Evolutionary conservation across 2,888 invertebrate genomes (phyloP).

Genomic region (Aspidiotus destructor): DNA sequence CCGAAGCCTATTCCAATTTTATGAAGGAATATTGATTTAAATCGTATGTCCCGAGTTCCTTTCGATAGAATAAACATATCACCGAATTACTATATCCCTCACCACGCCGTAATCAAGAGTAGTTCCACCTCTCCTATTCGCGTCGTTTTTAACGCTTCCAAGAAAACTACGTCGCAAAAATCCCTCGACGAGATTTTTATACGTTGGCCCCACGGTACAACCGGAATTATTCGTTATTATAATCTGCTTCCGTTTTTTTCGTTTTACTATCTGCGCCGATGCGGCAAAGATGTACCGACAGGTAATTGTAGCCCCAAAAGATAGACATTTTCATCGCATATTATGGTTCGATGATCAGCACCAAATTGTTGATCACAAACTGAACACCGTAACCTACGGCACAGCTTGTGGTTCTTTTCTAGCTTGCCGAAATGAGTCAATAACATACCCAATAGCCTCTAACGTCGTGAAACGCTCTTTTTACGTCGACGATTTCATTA

Average conservation of each 20-base stretch:
- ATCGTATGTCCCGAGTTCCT: constrained; percentile 36
- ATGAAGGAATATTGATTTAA: constrained; percentile 36
- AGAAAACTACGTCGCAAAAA: constrained; percentile 35
- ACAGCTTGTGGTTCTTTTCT: no score
- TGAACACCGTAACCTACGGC: no score
- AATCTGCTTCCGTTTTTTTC: constrained; percentile 38
- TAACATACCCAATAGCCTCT: no score
- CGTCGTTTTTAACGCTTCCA: constrained; percentile 37
- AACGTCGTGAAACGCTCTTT: no score
- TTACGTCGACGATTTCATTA: no score
- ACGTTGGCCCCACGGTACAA: constrained; percentile 40
- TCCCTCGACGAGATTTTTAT: constrained; percentile 40
- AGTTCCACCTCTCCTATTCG: constrained; percentile 37
- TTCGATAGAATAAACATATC: background rate
- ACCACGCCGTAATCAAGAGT: constrained; percentile 36
- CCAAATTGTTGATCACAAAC: no score
- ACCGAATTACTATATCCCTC: constrained; percentile 36
- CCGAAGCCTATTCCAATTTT: constrained; percentile 34
- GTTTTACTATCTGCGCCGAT: constrained; percentile 40
- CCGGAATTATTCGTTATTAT: constrained; percentile 39
- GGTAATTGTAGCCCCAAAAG: constrained; percentile 37
- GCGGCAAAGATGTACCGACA: constrained; percentile 42
- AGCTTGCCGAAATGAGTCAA: no score
- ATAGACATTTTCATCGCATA: constrained; percentile 40
- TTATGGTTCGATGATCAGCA: constrained; percentile 40